Evolutionary conservation across 2,797 vertebrate species (phyloP), one percentile per base, ranked within the genome.

Genomic region (Acanthis flammea): DNA sequence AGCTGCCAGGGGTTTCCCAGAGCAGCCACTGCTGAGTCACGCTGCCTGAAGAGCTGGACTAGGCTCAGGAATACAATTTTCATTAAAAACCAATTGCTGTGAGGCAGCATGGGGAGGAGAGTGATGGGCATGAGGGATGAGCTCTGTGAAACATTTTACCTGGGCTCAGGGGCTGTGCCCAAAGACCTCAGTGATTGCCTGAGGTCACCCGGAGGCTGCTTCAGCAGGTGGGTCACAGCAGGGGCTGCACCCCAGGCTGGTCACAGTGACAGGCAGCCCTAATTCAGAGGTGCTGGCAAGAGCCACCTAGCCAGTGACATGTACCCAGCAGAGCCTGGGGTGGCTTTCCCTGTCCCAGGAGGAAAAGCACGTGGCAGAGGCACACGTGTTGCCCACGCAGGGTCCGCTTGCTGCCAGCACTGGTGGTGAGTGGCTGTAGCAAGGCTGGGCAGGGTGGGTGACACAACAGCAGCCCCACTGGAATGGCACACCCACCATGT

Each of bases 401-500:
- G 33, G 3, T 33, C 19, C 8, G 39, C 14, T 12, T 37, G 66
- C 47, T 44, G 22, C 0, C 3, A 37, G 48, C 67, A 6, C 2
- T 12, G 3, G 33, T 58, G 57, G 57, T 3, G 12, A 39, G 50
- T 0, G 23, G 24, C 41, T 2, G 4, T 8, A 5, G 58, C 48
- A 22, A 22, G 72, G 57, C 53, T n/a, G 70, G 63, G 48, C 27
- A 22, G 41, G 60, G 18, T 1, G 19, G 3, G 17, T 1, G 4
- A 10, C 58, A 72, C 70, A 47, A 7, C 50, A 8, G 66, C 4
- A 1, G 16, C 19, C 41, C 22, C 7, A 1, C 2, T 0, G 1
- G 11, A 4, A 6, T 1, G 3, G n/a, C 5, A 6, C 41, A 92
- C 95, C 28, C 87, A 97, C 97, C 96, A 48, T 66, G 42, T 97